phyloP scores from a whole-genome alignment of 2,888 invertebrate genomes.

The Ditylenchus weischeri region DNA sequence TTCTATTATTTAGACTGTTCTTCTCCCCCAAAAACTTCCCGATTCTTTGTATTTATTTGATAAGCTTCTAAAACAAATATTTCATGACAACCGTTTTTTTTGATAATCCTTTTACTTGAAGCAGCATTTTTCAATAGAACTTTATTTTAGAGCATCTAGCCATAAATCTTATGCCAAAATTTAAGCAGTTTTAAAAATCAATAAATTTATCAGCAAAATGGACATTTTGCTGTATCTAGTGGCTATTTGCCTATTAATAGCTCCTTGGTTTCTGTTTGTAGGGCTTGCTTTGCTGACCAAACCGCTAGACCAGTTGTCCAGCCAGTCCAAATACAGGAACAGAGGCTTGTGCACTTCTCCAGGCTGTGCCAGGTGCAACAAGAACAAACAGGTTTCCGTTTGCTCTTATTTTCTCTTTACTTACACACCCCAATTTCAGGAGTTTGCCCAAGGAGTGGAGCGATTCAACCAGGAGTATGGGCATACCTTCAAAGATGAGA shows the following conservation, averaged over 20 bases:
- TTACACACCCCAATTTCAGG: constrained; percentile 13
- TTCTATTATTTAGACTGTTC: too few relatives aligned
- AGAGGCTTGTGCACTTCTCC: constrained; percentile 25
- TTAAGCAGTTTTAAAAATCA: too few relatives aligned
- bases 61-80: too few relatives aligned
- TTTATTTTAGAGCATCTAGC: too few relatives aligned
- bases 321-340: constrained; percentile 7
- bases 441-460: constrained; percentile 14
- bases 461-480: constrained; percentile 15
- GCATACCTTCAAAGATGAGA: not conserved
- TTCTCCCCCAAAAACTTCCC: too few relatives aligned
- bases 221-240: not conserved
- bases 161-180: too few relatives aligned
- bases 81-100: too few relatives aligned
- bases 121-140: too few relatives aligned
- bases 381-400: constrained; percentile 12
- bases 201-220: too few relatives aligned
- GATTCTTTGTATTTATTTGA: too few relatives aligned
- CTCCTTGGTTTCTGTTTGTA: constrained; percentile 5
- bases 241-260: not conserved
- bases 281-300: constrained; percentile 1
- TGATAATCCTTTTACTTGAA: too few relatives aligned
- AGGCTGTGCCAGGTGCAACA: constrained; percentile 23
- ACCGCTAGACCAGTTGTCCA: not conserved
- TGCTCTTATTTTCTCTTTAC: not conserved